A percentile compares a stretch with the other conserved stretches of the same genome.
Evolutionary conservation across 2,797 vertebrate genomes (phyloP).

Genomic region (Sandelia bainsii): DNA sequence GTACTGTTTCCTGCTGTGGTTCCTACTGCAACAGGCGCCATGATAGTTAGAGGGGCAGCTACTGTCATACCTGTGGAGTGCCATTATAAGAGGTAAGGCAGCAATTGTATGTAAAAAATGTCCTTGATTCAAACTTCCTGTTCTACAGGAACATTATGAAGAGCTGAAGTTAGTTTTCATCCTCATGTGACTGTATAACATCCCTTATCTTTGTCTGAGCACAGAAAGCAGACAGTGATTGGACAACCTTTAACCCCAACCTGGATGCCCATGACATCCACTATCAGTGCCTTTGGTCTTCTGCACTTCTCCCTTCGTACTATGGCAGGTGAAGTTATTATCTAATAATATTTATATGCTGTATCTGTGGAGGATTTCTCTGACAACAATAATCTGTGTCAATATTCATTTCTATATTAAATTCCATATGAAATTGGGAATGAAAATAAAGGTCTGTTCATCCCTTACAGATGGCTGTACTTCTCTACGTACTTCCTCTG

Average conservation of each 20-base stretch:
- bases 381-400: neutral
- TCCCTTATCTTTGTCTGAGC: constrained; percentile 13
- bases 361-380: neutral
- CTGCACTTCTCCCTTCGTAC: constrained; percentile 69
- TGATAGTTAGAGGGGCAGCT: constrained; percentile 34
- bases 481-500: constrained; percentile 45
- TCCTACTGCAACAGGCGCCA: constrained; percentile 29
- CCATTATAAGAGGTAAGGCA: constrained; percentile 64
- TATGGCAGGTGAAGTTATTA: constrained; percentile 48
- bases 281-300: constrained; percentile 55
- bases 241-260: constrained; percentile 64
- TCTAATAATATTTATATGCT: neutral
- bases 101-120: too few relatives aligned
- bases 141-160: neutral
- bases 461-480: constrained; percentile 41
- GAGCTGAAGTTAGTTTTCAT: neutral
- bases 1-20: constrained; percentile 52
- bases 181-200: neutral
- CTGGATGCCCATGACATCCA: constrained; percentile 74
- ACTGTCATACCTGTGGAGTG: constrained; percentile 69
- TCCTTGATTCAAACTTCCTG: too few relatives aligned
- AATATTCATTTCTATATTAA: neutral
- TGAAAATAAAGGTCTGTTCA: neutral
- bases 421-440: neutral
- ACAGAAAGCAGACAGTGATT: constrained; percentile 61